Conservation (phyloP, 1,140 invertebrate species). For the Bombus polaris region DNA sequence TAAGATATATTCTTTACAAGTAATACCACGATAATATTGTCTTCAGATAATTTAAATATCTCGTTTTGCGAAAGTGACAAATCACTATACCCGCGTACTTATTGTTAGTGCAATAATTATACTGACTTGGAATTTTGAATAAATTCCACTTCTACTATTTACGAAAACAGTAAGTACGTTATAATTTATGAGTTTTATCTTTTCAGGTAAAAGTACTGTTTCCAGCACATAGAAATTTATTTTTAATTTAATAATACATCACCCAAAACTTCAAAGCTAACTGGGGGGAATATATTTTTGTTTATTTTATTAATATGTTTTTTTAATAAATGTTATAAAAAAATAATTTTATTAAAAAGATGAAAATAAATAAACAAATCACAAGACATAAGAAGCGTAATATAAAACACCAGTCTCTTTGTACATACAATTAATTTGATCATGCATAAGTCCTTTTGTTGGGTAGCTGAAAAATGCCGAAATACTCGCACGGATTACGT, state of each 20-base stretch:
- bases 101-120: constrained; percentile 9
- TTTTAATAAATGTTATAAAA: not conserved
- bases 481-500: not conserved
- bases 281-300: not conserved
- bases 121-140: not conserved
- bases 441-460: not conserved
- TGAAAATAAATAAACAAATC: constrained; percentile 29
- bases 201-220: not conserved
- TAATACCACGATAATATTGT: not conserved
- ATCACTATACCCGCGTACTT: not conserved
- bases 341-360: constrained; percentile 27
- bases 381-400: constrained; percentile 20
- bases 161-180: not conserved
- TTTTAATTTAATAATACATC: not conserved
- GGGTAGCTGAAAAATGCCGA: constrained; percentile 20
- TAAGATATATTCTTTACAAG: not conserved
- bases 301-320: constrained; percentile 8
- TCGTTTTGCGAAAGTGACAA: not conserved
- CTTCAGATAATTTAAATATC: not conserved
- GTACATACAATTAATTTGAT: constrained; percentile 28
- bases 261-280: not conserved
- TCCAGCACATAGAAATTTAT: not conserved
- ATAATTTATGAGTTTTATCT: not conserved
- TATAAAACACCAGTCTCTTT: not conserved
- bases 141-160: not conserved